These are phyloP conservation scores for Serilophus lunatus DNA, from an alignment of 2,113 vertebrate genomes.

Conservation along the genomic window DNA sequence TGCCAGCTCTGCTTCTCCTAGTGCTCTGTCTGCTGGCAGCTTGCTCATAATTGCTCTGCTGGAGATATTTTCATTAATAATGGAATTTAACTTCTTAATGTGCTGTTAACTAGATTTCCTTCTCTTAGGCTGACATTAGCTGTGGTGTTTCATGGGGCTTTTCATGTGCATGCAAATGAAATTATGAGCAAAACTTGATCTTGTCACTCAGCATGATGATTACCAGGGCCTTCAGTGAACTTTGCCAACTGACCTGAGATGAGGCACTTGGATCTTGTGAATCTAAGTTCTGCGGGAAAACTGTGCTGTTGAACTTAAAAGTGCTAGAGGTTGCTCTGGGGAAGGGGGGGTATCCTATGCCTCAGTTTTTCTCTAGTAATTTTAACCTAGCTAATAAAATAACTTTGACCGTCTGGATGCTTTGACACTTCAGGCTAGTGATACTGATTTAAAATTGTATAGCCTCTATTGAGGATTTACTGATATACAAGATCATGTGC, in stretches of 20 bases:
- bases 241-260: background rate
- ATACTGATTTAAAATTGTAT: background rate
- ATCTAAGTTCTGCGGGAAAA: background rate
- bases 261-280: background rate
- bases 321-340: background rate
- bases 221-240: background rate
- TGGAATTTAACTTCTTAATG: background rate
- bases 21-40: background rate
- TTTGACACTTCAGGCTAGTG: background rate
- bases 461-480: background rate
- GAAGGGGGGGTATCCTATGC: background rate
- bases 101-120: background rate
- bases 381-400: background rate
- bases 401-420: accelerated
- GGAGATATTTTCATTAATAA: constrained; percentile 3
- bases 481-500: background rate
- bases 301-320: background rate
- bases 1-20: background rate
- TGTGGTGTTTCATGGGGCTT: background rate
- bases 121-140: background rate
- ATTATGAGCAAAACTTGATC: background rate
- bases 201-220: background rate
- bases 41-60: background rate
- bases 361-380: background rate
- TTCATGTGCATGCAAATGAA: background rate